These are phyloP conservation scores for Arbacia lixula DNA, from an alignment of 53 echinoderm and acorn worm species.

Conservation along the genomic window DNA sequence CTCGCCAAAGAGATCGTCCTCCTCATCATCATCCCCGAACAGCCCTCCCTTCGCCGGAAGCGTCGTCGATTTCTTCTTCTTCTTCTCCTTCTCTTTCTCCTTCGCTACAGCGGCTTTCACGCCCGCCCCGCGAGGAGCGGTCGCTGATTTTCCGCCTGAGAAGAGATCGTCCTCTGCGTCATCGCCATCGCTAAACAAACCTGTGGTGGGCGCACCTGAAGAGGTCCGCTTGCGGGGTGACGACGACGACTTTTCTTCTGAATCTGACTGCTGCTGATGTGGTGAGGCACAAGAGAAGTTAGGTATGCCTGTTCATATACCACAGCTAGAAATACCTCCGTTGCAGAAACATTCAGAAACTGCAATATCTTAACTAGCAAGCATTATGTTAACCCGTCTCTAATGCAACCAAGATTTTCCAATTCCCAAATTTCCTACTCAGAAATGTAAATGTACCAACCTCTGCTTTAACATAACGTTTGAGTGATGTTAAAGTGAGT, in stretches of 20 bases:
- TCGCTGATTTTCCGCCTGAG: neutral
- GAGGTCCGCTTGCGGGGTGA: slow-evolving; percentile 62
- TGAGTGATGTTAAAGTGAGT: too few species aligned
- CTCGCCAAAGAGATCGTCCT: slow-evolving; percentile 74
- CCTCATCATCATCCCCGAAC: slow-evolving; percentile 71
- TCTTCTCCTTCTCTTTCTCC: slow-evolving; percentile 10
- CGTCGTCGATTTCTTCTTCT: slow-evolving; percentile 41
- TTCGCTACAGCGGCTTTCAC: slow-evolving; percentile 24
- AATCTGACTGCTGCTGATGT: slow-evolving; percentile 65
- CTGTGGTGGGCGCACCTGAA: slow-evolving; percentile 39
- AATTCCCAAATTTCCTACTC: too few species aligned
- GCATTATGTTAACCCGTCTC: too few species aligned
- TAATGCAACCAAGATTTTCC: too few species aligned
- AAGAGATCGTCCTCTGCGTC: slow-evolving; percentile 71
- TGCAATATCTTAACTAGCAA: too few species aligned
- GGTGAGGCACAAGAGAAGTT: slow-evolving; percentile 87
- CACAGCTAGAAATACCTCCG: slow-evolving; percentile 63
- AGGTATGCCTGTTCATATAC: slow-evolving; percentile 73
- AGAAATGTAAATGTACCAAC: too few species aligned
- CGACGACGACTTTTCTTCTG: slow-evolving; percentile 58
- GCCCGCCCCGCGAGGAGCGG: slow-evolving; percentile 17
- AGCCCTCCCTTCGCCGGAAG: slow-evolving; percentile 42
- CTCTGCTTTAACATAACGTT: too few species aligned
- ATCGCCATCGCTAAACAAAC: slow-evolving; percentile 70
- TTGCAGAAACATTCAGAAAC: too few species aligned